Conservation (phyloP, 1,140 invertebrate species). For the Caenorhabditis elegans region WBcel235 BX284606.5:12044001-12044500, state of each 20-base stretch:
- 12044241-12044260: background rate
- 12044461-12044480: slow-evolving; percentile 1
- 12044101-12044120: background rate
- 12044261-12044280: background rate
- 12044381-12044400: background rate
- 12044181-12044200: background rate
- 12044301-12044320: background rate
- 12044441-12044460: too few species aligned
- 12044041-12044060: background rate
- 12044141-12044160: background rate
- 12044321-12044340: background rate
- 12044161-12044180: background rate
- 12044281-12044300: slow-evolving; percentile 14
- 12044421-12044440: too few species aligned
- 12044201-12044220: background rate
- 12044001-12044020: background rate
- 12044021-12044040: background rate
- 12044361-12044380: background rate
- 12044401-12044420: background rate
- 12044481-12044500: slow-evolving; percentile 26
- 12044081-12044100: background rate
- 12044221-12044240: too few species aligned
- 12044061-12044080: background rate
- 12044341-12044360: background rate
- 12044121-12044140: background rate